A percentile compares a stretch with the other conserved stretches of the same genome.
phyloP scores from a whole-genome alignment of 30 jellyfish, hydroid and myxozoan species.

The Catostylus mosaicus region DNA sequence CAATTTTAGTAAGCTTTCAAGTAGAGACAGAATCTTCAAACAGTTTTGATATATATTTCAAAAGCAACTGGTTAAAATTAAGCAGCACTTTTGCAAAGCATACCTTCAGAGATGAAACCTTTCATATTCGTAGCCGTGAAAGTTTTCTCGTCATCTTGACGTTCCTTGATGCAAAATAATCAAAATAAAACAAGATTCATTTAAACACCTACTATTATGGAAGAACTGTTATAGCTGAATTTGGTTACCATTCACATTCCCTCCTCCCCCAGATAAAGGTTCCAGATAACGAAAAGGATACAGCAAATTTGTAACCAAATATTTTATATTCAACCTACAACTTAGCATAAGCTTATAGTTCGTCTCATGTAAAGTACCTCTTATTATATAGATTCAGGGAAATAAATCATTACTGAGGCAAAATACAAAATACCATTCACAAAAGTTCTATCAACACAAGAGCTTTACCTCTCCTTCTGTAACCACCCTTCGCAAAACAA shows the following conservation, averaged over 20 bases:
- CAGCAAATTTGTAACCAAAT: background rate
- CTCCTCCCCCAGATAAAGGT: no score
- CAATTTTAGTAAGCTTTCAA: no score
- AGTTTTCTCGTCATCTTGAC: constrained; percentile 48
- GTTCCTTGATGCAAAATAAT: constrained; percentile 41
- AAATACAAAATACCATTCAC: no score
- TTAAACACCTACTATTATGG: background rate
- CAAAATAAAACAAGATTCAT: background rate
- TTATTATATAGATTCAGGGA: background rate
- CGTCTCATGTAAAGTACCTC: no score
- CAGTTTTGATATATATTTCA: background rate
- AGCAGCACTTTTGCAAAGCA: no score
- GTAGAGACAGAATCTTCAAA: no score
- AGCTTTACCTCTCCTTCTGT: constrained; percentile 85
- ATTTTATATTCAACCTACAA: background rate
- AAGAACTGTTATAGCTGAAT: no score
- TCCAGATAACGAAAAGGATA: no score
- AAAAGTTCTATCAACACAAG: no score
- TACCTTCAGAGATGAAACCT: constrained; percentile 98
- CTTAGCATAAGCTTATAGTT: no score
- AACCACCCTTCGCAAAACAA: constrained; percentile 42
- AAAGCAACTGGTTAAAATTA: no score
- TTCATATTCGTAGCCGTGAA: constrained; percentile 51
- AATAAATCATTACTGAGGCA: background rate
- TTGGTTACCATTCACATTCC: no score